phyloP scores from a whole-genome alignment of 23 tunicate genomes.

The Trididemnum nubilum region DNA sequence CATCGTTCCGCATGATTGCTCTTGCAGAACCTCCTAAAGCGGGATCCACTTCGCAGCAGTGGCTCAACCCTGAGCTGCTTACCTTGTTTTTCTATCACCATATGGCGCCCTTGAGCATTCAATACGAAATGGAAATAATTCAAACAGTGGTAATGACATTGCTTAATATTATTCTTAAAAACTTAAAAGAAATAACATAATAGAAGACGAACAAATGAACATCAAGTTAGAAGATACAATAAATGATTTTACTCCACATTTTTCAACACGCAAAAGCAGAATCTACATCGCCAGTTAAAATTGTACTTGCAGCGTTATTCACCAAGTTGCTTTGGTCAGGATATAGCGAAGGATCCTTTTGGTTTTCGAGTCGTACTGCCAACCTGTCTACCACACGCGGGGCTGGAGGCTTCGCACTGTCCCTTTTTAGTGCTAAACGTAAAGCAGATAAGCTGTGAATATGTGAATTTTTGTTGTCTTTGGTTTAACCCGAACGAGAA shows the following conservation, averaged over 20 bases:
- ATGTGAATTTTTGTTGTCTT: too few species aligned
- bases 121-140: slow-evolving; percentile 84
- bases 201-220: background rate
- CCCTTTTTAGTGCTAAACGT: too few species aligned
- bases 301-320: too few species aligned
- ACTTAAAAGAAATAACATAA: too few species aligned
- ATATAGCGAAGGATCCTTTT: too few species aligned
- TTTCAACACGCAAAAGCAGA: background rate
- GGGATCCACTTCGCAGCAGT: slow-evolving; percentile 77
- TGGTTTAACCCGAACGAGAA: too few species aligned
- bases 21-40: slow-evolving; percentile 94
- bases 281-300: background rate
- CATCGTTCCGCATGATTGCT: slow-evolving; percentile 85
- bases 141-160: slow-evolving; percentile 51
- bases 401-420: too few species aligned
- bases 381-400: too few species aligned
- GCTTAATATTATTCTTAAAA: background rate
- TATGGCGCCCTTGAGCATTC: slow-evolving; percentile 82
- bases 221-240: background rate
- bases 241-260: background rate
- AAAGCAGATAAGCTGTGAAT: too few species aligned
- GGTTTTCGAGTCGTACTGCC: too few species aligned
- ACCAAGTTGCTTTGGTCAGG: too few species aligned
- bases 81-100: slow-evolving; percentile 89
- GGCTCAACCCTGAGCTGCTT: slow-evolving; percentile 88